phyloP scores from a whole-genome alignment of 2,888 invertebrate species.

The Blastobasis adustella region DNA sequence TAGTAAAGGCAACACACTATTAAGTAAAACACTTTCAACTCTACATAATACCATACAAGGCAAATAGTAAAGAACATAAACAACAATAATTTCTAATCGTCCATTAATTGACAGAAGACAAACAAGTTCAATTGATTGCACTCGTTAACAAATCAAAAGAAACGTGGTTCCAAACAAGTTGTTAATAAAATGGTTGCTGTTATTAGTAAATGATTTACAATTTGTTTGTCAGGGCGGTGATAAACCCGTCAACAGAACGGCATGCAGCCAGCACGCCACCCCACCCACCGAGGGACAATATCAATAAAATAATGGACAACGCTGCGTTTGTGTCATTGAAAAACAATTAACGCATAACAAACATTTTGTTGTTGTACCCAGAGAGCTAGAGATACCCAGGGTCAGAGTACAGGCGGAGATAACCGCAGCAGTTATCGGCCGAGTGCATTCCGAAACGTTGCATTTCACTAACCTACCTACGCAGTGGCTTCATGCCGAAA shows the following conservation, averaged over 20 bases:
- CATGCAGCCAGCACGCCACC: constrained; percentile 17
- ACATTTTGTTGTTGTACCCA: constrained; percentile 26
- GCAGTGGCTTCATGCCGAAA: too few species aligned
- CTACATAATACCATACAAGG: too few species aligned
- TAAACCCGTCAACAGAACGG: constrained; percentile 21
- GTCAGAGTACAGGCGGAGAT: constrained; percentile 45
- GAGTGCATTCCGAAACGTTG: too few species aligned
- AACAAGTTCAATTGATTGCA: too few species aligned
- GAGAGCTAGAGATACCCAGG: constrained; percentile 14
- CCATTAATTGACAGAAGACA: too few species aligned
- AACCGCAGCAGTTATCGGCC: constrained; percentile 9
- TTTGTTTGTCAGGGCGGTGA: constrained; percentile 19
- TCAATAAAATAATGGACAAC: constrained; percentile 25
- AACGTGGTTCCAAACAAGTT: neutral
- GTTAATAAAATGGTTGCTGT: constrained; percentile 1
- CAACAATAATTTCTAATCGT: too few species aligned
- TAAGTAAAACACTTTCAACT: too few species aligned
- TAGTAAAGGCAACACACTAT: neutral
- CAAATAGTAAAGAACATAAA: too few species aligned
- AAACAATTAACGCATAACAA: constrained; percentile 35
- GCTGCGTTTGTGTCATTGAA: constrained; percentile 28
- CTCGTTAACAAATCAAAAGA: too few species aligned
- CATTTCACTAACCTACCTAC: too few species aligned
- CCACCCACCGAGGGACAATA: constrained; percentile 19
- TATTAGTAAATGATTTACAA: constrained; percentile 15